Evolutionary conservation across 2,888 invertebrate genomes (phyloP).

Genomic region (Coelogynopora nodosa): DNA sequence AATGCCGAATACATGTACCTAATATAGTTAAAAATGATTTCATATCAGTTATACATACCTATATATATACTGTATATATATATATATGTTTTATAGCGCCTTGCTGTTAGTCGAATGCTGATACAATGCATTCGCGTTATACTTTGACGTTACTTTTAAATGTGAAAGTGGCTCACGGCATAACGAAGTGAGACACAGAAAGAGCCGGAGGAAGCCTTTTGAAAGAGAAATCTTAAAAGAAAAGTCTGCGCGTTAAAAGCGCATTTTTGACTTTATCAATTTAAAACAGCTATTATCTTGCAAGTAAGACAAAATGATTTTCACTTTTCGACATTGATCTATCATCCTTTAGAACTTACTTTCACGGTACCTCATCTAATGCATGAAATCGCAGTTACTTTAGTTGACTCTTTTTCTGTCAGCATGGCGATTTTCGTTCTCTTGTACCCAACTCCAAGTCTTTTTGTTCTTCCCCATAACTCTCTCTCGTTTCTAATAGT

Average conservation of each 20-base stretch:
- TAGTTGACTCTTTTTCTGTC: neutral
- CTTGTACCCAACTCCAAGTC: neutral
- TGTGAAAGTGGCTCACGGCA: too few relatives aligned
- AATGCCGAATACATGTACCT: too few relatives aligned
- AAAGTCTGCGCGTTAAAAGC: constrained; percentile 3
- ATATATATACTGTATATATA: too few relatives aligned
- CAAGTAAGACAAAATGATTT: constrained; percentile 19
- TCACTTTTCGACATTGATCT: constrained; percentile 19
- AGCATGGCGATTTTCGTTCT: neutral
- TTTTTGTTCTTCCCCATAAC: neutral
- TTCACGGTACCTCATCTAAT: neutral
- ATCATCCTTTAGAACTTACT: neutral
- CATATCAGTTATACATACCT: too few relatives aligned
- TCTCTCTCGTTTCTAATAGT: neutral
- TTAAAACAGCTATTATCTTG: constrained; percentile 24
- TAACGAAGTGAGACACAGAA: too few relatives aligned
- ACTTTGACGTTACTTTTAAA: too few relatives aligned
- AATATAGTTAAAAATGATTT: too few relatives aligned
- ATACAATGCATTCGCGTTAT: too few relatives aligned
- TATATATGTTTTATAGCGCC: too few relatives aligned
- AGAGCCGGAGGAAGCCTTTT: too few relatives aligned
- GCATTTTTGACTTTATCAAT: constrained; percentile 18
- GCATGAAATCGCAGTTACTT: neutral
- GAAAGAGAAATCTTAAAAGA: neutral
- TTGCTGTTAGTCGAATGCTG: too few relatives aligned